Conservation (phyloP, 2,797 vertebrate species). For the Fistularia commersonii region DNA sequence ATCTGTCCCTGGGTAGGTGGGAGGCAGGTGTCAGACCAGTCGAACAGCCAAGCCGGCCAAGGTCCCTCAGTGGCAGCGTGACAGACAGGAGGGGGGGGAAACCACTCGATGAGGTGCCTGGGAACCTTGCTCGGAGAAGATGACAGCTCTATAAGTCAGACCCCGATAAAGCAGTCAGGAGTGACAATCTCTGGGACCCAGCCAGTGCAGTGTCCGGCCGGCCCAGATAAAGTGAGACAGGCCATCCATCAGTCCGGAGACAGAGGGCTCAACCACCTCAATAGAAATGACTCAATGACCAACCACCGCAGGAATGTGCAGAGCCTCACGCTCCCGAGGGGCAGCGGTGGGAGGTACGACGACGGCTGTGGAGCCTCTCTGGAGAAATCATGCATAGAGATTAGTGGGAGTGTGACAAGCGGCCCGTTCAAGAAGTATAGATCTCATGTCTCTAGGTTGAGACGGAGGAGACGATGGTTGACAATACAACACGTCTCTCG, state of each 20-base stretch:
- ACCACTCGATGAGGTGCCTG: constrained; percentile 48
- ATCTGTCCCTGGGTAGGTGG: constrained; percentile 33
- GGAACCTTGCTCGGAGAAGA: constrained; percentile 61
- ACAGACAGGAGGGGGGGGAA: constrained; percentile 38
- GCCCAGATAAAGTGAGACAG: constrained; percentile 72
- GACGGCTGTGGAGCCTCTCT: constrained; percentile 42
- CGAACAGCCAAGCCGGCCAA: constrained; percentile 32
- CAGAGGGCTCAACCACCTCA: constrained; percentile 49
- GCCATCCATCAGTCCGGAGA: constrained; percentile 69
- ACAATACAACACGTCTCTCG: constrained; percentile 40
- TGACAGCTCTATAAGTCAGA: constrained; percentile 69
- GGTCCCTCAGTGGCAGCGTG: constrained; percentile 50
- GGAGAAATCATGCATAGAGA: constrained; percentile 45
- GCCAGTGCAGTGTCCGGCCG: constrained; percentile 66
- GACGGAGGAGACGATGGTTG: constrained; percentile 37
- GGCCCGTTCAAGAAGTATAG: constrained; percentile 46
- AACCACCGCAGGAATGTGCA: constrained; percentile 57
- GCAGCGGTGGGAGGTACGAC: constrained; percentile 47
- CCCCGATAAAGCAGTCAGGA: constrained; percentile 69
- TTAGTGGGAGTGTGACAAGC: constrained; percentile 43
- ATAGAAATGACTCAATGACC: constrained; percentile 54
- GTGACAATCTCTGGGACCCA: constrained; percentile 66
- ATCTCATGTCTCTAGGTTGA: constrained; percentile 35
- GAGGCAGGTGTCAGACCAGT: constrained; percentile 28
- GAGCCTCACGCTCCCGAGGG: constrained; percentile 44